These are phyloP conservation scores for Cettia cetti DNA, from an alignment of 2,113 vertebrate genomes.

Conservation along the genomic window DNA sequence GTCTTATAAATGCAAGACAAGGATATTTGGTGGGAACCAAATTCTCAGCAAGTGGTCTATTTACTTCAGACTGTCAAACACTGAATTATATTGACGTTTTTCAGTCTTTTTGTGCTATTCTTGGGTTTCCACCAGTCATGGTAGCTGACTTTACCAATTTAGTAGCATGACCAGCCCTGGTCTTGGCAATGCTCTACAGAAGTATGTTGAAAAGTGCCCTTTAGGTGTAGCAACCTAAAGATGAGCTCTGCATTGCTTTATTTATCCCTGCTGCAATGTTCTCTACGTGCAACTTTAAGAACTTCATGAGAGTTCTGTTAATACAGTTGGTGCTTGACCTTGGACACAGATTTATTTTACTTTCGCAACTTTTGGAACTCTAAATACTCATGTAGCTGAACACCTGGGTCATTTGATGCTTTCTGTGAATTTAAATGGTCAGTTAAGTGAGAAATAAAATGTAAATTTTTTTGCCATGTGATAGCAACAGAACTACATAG, in stretches of 20 bases:
- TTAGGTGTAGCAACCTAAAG: background rate
- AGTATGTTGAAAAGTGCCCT: background rate
- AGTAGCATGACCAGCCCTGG: background rate
- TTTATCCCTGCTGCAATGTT: background rate
- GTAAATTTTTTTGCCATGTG: background rate
- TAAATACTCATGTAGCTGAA: background rate
- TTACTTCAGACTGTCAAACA: background rate
- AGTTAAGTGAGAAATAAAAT: background rate
- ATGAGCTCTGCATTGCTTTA: background rate
- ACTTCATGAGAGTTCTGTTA: background rate
- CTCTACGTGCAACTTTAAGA: background rate
- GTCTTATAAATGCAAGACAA: background rate
- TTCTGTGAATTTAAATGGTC: slow-evolving; percentile 9
- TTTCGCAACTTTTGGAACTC: background rate
- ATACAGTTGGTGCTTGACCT: background rate
- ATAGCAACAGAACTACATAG: slow-evolving; percentile 23
- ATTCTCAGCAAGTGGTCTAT: background rate
- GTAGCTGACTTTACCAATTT: background rate
- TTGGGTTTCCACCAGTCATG: background rate
- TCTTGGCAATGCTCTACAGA: background rate
- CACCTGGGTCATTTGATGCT: background rate
- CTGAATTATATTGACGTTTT: background rate
- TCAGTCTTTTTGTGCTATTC: background rate
- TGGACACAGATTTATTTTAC: background rate
- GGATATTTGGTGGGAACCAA: background rate